Conservation (phyloP, 2,888 invertebrate genomes). For the Cryptus armator region DNA sequence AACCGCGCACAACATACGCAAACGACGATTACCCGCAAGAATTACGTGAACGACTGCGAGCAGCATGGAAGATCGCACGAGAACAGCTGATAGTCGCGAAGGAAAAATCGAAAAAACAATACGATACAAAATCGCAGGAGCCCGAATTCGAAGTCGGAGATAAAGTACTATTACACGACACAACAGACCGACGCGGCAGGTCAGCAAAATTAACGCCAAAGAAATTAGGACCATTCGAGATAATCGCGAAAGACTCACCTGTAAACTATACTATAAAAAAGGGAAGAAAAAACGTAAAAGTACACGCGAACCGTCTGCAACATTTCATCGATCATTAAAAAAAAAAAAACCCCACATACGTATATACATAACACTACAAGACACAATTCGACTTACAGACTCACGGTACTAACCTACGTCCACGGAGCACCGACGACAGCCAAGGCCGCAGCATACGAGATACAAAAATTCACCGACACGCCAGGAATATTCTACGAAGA, state of each 20-base stretch:
- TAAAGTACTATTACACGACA: conserved; percentile 11
- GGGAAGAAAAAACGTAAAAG: background rate
- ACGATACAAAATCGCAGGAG: background rate
- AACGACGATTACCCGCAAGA: conserved; percentile 32
- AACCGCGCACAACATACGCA: conserved; percentile 11
- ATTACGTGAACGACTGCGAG: conserved; percentile 6
- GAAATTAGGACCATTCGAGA: conserved; percentile 23
- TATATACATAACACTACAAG: background rate
- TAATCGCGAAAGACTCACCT: background rate
- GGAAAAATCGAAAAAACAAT: conserved; percentile 5
- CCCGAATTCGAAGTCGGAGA: conserved; percentile 15
- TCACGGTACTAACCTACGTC: background rate
- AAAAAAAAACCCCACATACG: background rate
- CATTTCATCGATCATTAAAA: background rate
- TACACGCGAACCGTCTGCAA: conserved; percentile 1
- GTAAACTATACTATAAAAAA: background rate
- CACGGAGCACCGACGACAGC: background rate
- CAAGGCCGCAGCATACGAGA: background rate
- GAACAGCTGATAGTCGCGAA: conserved; percentile 2
- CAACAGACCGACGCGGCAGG: conserved; percentile 1
- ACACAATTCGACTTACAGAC: background rate
- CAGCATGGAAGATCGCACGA: conserved; percentile 26
- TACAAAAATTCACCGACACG: background rate
- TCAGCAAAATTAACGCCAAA: conserved; percentile 34
- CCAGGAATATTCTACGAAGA: conserved; percentile 9